These are phyloP conservation scores for Clarias pachynema DNA, from an alignment of 2,797 vertebrate genomes.

Conservation along the genomic window DNA sequence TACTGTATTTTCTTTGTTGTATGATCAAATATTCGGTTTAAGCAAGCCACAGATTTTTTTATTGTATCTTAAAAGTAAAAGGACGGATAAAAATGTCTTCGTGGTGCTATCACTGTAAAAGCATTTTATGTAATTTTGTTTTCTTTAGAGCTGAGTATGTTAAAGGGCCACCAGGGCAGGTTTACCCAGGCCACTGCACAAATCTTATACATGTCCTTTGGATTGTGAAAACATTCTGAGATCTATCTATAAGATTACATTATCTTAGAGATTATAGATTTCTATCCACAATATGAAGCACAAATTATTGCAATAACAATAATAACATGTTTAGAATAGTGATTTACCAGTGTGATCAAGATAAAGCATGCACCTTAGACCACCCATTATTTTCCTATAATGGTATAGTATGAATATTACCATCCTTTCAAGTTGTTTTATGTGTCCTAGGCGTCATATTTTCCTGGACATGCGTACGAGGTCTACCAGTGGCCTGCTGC, in stretches of 20 bases:
- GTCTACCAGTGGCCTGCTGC: constrained; percentile 77
- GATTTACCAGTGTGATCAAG: background rate
- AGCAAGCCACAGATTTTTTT: background rate
- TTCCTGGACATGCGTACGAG: constrained; percentile 78
- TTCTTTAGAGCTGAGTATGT: background rate
- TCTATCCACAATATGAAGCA: background rate
- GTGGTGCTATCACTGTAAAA: background rate
- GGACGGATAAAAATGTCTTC: background rate
- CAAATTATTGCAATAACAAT: background rate
- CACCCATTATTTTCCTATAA: background rate
- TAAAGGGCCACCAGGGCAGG: background rate
- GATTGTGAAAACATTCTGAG: background rate
- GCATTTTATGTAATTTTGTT: background rate
- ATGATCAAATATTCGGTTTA: background rate
- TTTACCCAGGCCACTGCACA: background rate
- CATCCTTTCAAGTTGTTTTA: constrained; percentile 1
- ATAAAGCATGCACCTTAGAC: background rate
- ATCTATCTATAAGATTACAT: too few species aligned
- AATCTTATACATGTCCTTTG: background rate
- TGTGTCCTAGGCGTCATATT: constrained; percentile 77
- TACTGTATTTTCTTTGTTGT: background rate
- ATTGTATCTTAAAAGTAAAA: background rate
- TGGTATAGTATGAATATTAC: background rate
- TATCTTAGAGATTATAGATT: background rate
- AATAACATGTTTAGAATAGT: background rate